Evolutionary conservation across 1,140 invertebrate genomes (phyloP).

Genomic region (Nasonia vitripennis): DNA sequence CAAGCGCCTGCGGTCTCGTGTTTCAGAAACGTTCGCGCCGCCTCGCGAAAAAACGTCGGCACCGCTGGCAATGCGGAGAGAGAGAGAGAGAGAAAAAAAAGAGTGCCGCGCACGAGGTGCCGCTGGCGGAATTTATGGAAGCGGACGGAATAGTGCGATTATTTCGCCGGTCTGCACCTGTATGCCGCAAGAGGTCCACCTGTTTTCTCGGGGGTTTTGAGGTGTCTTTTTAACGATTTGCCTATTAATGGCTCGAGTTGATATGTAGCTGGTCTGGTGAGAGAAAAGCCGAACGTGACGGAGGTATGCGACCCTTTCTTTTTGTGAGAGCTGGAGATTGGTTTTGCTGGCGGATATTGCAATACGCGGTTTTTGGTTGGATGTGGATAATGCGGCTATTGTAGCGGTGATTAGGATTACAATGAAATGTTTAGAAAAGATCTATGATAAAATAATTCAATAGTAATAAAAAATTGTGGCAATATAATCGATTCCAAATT

Average conservation of each 20-base stretch:
- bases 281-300: neutral
- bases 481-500: too few relatives aligned
- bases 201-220: neutral
- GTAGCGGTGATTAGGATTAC: too few relatives aligned
- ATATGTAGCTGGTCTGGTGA: neutral
- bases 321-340: neutral
- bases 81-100: neutral
- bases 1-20: neutral
- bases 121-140: neutral
- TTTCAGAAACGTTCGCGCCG: neutral
- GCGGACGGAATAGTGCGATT: neutral
- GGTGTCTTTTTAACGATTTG: constrained; percentile 36
- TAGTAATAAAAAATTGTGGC: too few relatives aligned
- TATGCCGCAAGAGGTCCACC: neutral
- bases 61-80: neutral
- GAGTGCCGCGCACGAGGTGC: neutral
- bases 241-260: neutral
- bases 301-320: neutral
- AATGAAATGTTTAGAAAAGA: too few relatives aligned
- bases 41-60: neutral
- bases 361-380: neutral
- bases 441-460: too few relatives aligned
- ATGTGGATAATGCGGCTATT: neutral
- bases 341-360: too few relatives aligned
- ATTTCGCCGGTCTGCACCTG: neutral